Conservation (phyloP, 2,113 vertebrate genomes). For the Callopanchax toddi region DNA sequence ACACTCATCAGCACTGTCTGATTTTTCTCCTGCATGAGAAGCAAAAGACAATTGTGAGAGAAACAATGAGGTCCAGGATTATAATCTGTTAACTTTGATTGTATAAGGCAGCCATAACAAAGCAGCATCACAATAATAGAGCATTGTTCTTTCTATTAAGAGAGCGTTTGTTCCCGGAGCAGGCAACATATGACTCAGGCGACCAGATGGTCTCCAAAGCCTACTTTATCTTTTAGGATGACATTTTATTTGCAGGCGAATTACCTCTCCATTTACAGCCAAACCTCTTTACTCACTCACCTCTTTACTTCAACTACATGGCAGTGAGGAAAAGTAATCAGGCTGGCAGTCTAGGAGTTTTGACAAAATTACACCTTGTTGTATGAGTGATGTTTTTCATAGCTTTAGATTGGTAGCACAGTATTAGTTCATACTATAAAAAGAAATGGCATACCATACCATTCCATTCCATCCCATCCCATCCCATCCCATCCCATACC, state of each 20-base stretch:
- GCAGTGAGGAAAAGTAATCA: not conserved
- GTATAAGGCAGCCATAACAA: constrained; percentile 4
- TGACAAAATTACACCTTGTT: too few species aligned
- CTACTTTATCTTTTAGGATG: constrained; percentile 50
- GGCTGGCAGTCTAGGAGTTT: too few species aligned
- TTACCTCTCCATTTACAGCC: constrained; percentile 43
- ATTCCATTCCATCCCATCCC: too few species aligned
- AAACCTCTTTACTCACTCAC: too few species aligned
- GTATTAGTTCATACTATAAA: too few species aligned
- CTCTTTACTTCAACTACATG: constrained; percentile 7
- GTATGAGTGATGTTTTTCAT: too few species aligned
- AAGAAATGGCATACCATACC: too few species aligned
- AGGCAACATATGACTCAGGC: constrained; percentile 53
- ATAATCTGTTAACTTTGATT: not conserved
- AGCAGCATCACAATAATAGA: constrained; percentile 5
- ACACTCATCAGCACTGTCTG: constrained; percentile 80
- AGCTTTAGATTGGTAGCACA: too few species aligned
- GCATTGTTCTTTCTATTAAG: constrained; percentile 45
- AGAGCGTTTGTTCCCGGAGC: constrained; percentile 43
- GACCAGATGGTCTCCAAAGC: constrained; percentile 64
- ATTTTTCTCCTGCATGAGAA: not conserved
- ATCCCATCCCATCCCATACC: too few species aligned
- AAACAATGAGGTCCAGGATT: constrained; percentile 76
- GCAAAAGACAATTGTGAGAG: constrained; percentile 72
- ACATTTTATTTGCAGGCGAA: constrained; percentile 43